Conservation (phyloP, 30 jellyfish, hydroid and myxozoan genomes). For the Turritopsis rubra region DNA sequence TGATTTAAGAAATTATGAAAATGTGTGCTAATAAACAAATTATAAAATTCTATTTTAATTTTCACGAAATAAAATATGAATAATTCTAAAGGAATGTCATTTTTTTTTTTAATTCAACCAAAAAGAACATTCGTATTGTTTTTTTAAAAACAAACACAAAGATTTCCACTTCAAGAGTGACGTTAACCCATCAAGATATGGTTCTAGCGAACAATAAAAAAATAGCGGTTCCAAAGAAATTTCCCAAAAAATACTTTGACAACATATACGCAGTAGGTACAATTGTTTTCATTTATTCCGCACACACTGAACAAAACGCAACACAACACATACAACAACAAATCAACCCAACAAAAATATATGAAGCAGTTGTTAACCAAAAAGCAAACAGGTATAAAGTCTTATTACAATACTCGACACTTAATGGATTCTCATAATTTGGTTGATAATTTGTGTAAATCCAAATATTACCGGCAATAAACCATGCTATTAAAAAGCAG, state of each 20-base stretch:
- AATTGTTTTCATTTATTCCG: background rate
- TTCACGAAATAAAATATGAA: too few species aligned
- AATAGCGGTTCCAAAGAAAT: too few species aligned
- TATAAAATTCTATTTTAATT: background rate
- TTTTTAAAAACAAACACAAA: too few species aligned
- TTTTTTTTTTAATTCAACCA: too few species aligned
- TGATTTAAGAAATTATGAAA: too few species aligned
- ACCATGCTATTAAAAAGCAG: constrained; percentile 88
- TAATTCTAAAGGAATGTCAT: too few species aligned
- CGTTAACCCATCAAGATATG: too few species aligned
- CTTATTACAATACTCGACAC: constrained; percentile 50
- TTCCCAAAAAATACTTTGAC: too few species aligned
- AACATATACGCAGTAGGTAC: background rate
- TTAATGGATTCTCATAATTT: constrained; percentile 14
- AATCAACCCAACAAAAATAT: constrained; percentile 47
- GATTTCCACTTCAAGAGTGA: too few species aligned
- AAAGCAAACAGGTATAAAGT: constrained; percentile 77
- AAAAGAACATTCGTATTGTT: too few species aligned
- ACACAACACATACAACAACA: constrained; percentile 82
- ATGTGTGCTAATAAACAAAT: background rate
- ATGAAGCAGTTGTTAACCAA: constrained; percentile 85
- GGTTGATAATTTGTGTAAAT: constrained; percentile 76
- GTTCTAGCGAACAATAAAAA: too few species aligned
- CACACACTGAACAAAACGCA: constrained; percentile 34
- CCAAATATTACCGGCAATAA: constrained; percentile 95